These are phyloP conservation scores for Episyrphus balteatus DNA, from an alignment of 1,140 invertebrate genomes.

Conservation along the genomic window DNA sequence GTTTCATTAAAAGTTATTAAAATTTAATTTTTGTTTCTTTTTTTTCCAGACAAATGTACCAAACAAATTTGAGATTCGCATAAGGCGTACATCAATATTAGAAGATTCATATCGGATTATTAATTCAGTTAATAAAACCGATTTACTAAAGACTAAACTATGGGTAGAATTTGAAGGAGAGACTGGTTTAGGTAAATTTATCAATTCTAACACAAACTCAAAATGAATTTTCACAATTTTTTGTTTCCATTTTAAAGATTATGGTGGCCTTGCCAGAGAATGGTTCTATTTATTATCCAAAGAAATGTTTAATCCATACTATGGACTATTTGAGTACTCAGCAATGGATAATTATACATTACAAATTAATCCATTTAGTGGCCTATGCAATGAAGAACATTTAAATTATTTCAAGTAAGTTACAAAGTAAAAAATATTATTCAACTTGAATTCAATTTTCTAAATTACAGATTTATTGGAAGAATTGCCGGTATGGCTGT, in stretches of 20 bases:
- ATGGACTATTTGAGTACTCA: slow-evolving; percentile 97
- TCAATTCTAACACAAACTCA: background rate
- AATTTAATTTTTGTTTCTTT: slow-evolving; percentile 10
- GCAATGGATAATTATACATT: slow-evolving; percentile 99
- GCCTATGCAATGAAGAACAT: slow-evolving; percentile 94
- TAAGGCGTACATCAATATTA: slow-evolving; percentile 75
- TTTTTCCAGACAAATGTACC: slow-evolving; percentile 76
- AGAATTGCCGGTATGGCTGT: slow-evolving; percentile 97
- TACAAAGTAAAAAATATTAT: background rate
- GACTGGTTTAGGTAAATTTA: slow-evolving; percentile 52
- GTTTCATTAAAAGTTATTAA: slow-evolving; percentile 5
- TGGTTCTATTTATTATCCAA: slow-evolving; percentile 98
- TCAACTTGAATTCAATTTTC: background rate
- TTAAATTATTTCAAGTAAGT: slow-evolving; percentile 84
- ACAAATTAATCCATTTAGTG: slow-evolving; percentile 97
- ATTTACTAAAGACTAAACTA: slow-evolving; percentile 89
- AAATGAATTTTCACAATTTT: background rate
- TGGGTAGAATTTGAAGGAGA: slow-evolving; percentile 99
- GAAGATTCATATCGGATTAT: slow-evolving; percentile 93
- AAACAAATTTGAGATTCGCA: slow-evolving; percentile 97
- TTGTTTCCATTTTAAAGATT: slow-evolving; percentile 50
- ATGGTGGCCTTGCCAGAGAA: slow-evolving; percentile 91
- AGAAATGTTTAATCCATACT: slow-evolving; percentile 99
- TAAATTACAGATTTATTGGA: slow-evolving; percentile 67
- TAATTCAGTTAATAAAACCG: slow-evolving; percentile 69